Evolutionary conservation across 2,797 vertebrate species (phyloP).

Genomic region (Fringilla coelebs): DNA sequence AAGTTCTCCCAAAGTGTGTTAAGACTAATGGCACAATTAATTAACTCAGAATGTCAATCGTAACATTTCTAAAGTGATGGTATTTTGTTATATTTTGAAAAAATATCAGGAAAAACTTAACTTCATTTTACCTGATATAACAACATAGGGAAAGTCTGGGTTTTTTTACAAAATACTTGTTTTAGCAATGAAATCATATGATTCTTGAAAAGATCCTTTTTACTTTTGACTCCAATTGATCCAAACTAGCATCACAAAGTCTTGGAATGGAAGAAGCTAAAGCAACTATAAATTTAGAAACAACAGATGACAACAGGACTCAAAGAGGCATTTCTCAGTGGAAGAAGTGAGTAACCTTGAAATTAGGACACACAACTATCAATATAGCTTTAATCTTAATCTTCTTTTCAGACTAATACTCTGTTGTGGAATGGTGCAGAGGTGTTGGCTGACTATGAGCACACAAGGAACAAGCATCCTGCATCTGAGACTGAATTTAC

Average conservation of each 20-base stretch:
- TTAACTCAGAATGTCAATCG: neutral
- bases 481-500: neutral
- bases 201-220: neutral
- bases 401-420: constrained; percentile 48
- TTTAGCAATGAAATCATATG: neutral
- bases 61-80: neutral
- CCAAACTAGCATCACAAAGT: neutral
- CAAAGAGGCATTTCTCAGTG: neutral
- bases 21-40: neutral
- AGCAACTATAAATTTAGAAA: neutral
- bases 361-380: constrained; percentile 43
- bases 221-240: neutral
- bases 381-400: constrained; percentile 56
- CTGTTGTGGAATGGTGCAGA: neutral
- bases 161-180: neutral
- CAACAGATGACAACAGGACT: neutral
- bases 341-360: constrained; percentile 8
- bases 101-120: neutral
- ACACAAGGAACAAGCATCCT: neutral
- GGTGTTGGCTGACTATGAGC: neutral
- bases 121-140: neutral
- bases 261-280: neutral
- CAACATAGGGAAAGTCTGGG: neutral
- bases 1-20: neutral
- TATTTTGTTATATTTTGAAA: neutral